phyloP scores from a whole-genome alignment of 92 coral and sea anemone genomes.

The Nematostella vectensis region DNA sequence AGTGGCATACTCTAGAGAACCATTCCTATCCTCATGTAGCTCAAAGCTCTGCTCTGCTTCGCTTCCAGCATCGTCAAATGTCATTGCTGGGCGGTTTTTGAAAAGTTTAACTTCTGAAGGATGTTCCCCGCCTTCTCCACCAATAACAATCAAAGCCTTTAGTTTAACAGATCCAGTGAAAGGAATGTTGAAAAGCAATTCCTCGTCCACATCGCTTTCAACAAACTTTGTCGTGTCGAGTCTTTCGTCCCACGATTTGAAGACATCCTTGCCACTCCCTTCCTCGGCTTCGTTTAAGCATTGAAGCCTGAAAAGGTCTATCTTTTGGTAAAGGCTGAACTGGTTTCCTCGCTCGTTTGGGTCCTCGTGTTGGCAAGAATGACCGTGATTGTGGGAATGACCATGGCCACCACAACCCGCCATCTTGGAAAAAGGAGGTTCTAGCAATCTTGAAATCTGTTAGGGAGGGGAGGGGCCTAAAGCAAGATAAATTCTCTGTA shows the following conservation, averaged over 20 bases:
- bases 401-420: conserved; percentile 93
- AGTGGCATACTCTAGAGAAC: conserved; percentile 79
- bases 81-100: conserved; percentile 92
- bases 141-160: conserved; percentile 78
- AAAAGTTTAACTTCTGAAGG: conserved; percentile 89
- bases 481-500: too few relatives aligned
- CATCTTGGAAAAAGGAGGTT: conserved; percentile 51
- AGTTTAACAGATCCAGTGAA: conserved; percentile 88
- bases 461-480: too few relatives aligned
- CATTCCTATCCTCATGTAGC: conserved; percentile 77
- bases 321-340: conserved; percentile 73
- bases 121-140: conserved; percentile 82
- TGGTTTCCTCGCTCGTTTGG: conserved; percentile 78
- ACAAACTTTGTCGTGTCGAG: conserved; percentile 75
- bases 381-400: conserved; percentile 32
- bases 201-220: conserved; percentile 93
- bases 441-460: not conserved
- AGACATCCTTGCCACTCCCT: conserved; percentile 82
- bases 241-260: conserved; percentile 89
- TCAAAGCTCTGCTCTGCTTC: conserved; percentile 92
- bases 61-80: conserved; percentile 77
- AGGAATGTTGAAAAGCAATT: conserved; percentile 81
- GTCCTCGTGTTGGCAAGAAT: conserved; percentile 61
- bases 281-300: conserved; percentile 94
- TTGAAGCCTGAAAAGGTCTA: conserved; percentile 75